phyloP scores from a whole-genome alignment of 2,797 vertebrate genomes.

The Sebastes jordani region DNA sequence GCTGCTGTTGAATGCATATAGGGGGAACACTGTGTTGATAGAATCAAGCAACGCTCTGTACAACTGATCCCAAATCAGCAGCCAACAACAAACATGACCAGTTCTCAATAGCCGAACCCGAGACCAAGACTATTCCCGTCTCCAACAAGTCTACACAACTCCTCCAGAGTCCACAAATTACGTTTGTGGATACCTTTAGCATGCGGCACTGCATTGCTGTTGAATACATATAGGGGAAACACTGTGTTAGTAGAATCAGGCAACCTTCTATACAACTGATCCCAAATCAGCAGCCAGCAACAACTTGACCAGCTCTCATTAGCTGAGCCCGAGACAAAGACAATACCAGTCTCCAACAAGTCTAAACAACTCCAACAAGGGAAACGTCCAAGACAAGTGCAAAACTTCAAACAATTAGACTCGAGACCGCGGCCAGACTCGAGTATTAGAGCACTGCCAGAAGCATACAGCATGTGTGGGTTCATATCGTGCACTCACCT shows the following conservation, averaged over 20 bases:
- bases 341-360: neutral
- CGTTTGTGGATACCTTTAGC: too few relatives aligned
- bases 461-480: neutral
- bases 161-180: too few relatives aligned
- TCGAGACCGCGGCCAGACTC: neutral
- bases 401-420: neutral
- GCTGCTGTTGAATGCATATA: too few relatives aligned
- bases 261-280: neutral
- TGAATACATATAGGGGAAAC: too few relatives aligned
- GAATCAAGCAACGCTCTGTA: too few relatives aligned
- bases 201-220: too few relatives aligned
- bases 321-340: neutral
- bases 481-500: neutral
- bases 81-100: too few relatives aligned
- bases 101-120: too few relatives aligned
- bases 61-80: too few relatives aligned
- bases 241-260: neutral
- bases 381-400: neutral
- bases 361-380: neutral
- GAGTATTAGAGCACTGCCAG: neutral
- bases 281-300: neutral
- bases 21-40: too few relatives aligned
- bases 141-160: too few relatives aligned
- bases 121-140: too few relatives aligned
- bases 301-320: neutral